A percentile compares a stretch with the other conserved stretches of the same genome.
Evolutionary conservation across 2,888 invertebrate species (phyloP).

Genomic region (Cataglyphis altisquamis): DNA sequence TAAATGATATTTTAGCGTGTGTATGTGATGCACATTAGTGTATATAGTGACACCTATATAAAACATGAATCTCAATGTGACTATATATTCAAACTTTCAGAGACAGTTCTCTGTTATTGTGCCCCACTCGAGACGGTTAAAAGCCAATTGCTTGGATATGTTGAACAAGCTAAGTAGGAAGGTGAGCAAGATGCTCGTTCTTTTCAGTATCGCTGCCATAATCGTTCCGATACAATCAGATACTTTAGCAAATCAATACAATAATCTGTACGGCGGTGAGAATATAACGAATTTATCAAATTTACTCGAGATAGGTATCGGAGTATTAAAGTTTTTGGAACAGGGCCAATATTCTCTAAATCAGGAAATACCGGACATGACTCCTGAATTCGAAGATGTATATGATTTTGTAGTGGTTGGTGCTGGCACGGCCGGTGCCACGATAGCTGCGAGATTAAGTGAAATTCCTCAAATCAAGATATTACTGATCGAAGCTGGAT

Average conservation of each 20-base stretch:
- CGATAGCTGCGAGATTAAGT: constrained; percentile 91
- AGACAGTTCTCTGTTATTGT: not conserved
- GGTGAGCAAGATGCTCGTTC: not conserved
- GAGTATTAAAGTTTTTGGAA: not conserved
- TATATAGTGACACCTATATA: constrained; percentile 4
- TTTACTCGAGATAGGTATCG: not conserved
- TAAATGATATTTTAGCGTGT: not conserved
- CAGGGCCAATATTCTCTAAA: not conserved
- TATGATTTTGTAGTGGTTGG: constrained; percentile 94
- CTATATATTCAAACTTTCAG: constrained; percentile 2
- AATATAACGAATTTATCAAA: not conserved
- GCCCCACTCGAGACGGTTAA: constrained; percentile 86
- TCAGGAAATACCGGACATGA: constrained; percentile 83
- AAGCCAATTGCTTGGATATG: not conserved
- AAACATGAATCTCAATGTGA: not conserved
- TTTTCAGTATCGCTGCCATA: not conserved
- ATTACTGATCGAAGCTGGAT: constrained; percentile 91
- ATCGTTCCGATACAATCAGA: not conserved
- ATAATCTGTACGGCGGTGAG: not conserved
- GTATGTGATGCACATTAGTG: not conserved
- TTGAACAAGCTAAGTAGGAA: not conserved
- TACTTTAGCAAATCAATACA: not conserved
- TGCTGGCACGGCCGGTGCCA: constrained; percentile 93
- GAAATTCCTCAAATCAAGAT: constrained; percentile 91
- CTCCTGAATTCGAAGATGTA: constrained; percentile 72